phyloP scores from a whole-genome alignment of 2,797 vertebrate genomes.

The Orientallactaga sibirica region DNA sequence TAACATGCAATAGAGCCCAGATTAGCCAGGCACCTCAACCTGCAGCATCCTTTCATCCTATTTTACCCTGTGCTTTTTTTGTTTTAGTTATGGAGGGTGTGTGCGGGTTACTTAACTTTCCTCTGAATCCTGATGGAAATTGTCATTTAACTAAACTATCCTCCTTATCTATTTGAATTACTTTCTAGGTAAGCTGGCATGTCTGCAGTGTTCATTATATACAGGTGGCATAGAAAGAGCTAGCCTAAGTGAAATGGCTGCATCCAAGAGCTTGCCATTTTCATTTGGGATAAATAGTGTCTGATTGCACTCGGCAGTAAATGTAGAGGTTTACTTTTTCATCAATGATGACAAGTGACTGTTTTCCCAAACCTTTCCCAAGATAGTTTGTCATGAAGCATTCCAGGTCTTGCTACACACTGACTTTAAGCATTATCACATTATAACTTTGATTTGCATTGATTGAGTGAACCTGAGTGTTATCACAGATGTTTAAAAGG shows the following conservation, averaged over 20 bases:
- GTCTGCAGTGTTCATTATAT: background rate
- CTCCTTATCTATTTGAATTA: background rate
- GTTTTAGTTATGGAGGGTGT: background rate
- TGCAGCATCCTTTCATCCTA: background rate
- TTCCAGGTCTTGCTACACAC: background rate
- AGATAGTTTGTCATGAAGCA: background rate
- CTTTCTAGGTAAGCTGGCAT: background rate
- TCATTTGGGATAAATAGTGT: background rate
- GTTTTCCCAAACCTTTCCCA: background rate
- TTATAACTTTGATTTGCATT: constrained; percentile 30
- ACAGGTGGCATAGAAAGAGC: background rate
- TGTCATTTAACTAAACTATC: background rate
- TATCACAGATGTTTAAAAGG: constrained; percentile 39
- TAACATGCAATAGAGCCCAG: background rate
- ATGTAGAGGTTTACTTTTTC: constrained; percentile 1
- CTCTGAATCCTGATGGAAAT: background rate
- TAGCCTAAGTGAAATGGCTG: background rate
- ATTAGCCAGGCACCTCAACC: background rate
- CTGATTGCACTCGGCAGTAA: background rate
- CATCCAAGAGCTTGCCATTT: background rate
- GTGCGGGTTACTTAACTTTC: background rate
- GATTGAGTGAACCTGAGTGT: background rate
- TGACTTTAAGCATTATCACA: constrained; percentile 19
- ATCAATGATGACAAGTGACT: background rate
- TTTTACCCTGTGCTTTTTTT: background rate